A percentile compares a stretch with the other conserved stretches of the same genome.
Conservation (phyloP, 2,888 invertebrate genomes). For the Tinea trinotella region DNA sequence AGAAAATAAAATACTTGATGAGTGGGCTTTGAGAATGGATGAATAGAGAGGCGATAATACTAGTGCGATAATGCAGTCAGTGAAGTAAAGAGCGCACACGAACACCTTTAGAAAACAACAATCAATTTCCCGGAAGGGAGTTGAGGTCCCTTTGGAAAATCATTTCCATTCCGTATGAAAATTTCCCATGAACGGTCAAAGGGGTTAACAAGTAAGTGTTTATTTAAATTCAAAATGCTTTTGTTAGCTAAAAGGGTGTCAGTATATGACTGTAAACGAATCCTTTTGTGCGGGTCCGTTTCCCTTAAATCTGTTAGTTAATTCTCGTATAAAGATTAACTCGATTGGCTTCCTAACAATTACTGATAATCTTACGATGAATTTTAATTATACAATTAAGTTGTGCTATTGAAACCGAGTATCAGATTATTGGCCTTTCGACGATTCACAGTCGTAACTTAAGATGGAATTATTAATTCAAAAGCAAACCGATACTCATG, state of each 20-base stretch:
- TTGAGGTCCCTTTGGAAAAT: slow-evolving; percentile 53
- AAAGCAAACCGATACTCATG: slow-evolving; percentile 2
- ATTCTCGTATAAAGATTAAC: slow-evolving; percentile 10
- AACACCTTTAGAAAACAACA: slow-evolving; percentile 38
- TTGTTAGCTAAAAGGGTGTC: slow-evolving; percentile 70
- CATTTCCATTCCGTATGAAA: slow-evolving; percentile 68
- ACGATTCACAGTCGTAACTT: slow-evolving; percentile 12
- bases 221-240: slow-evolving; percentile 62
- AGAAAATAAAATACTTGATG: slow-evolving; percentile 13
- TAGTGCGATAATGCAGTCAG: slow-evolving; percentile 17
- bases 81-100: slow-evolving; percentile 35
- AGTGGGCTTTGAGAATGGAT: not conserved
- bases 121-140: slow-evolving; percentile 26
- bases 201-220: slow-evolving; percentile 68
- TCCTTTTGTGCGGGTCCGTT: slow-evolving; percentile 45
- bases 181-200: slow-evolving; percentile 68
- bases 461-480: slow-evolving; percentile 14
- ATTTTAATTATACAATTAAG: slow-evolving; percentile 12
- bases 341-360: not conserved
- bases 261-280: slow-evolving; percentile 54
- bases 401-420: slow-evolving; percentile 8
- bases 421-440: not conserved
- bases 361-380: not conserved
- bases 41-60: not conserved
- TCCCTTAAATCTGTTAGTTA: slow-evolving; percentile 35